A percentile compares a stretch with the other conserved stretches of the same genome.
Conservation (phyloP, 2,888 invertebrate genomes). For the Tuta absoluta region DNA sequence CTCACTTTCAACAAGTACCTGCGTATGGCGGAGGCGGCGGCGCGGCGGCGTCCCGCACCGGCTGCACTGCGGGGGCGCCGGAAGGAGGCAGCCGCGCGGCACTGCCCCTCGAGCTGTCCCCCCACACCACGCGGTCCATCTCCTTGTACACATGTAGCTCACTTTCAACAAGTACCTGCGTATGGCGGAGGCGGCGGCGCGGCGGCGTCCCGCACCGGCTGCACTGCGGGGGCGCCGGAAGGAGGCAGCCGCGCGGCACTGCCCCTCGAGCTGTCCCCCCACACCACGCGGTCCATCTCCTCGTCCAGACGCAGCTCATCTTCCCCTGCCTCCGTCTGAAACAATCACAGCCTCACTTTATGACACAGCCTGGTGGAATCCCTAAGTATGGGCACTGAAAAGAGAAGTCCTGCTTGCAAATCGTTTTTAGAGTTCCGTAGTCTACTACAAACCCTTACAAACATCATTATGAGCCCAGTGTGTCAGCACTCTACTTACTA, state of each 20-base stretch:
- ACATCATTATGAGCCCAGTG: too few relatives aligned
- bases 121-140: slow-evolving; percentile 87
- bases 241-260: slow-evolving; percentile 80
- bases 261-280: slow-evolving; percentile 82
- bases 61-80: slow-evolving; percentile 58
- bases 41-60: slow-evolving; percentile 50
- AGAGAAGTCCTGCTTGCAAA: too few relatives aligned
- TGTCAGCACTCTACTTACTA: too few relatives aligned
- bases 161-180: neutral
- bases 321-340: slow-evolving; percentile 54
- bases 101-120: slow-evolving; percentile 80
- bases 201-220: slow-evolving; percentile 52
- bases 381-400: too few relatives aligned
- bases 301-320: slow-evolving; percentile 89
- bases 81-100: slow-evolving; percentile 77
- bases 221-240: slow-evolving; percentile 58
- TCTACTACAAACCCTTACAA: too few relatives aligned
- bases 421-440: too few relatives aligned
- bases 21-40: slow-evolving; percentile 45
- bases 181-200: slow-evolving; percentile 45
- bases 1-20: too few relatives aligned
- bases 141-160: too few relatives aligned
- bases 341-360: too few relatives aligned
- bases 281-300: slow-evolving; percentile 94
- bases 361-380: too few relatives aligned